Evolutionary conservation across 2,888 invertebrate species (phyloP).

Genomic region (Melanostoma mellinum): DNA sequence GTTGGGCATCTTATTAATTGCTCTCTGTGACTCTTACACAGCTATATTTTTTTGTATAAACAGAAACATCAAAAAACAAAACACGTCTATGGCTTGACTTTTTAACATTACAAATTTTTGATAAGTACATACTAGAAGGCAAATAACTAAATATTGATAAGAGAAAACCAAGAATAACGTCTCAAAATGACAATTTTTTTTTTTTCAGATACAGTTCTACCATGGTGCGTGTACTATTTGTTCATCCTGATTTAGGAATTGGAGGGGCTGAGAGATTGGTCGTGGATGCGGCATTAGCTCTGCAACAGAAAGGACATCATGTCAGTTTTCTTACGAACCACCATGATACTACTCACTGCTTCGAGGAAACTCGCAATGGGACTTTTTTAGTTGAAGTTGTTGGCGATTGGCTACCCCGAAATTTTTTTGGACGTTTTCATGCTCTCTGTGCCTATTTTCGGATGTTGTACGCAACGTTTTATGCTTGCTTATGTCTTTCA

Average conservation of each 20-base stretch:
- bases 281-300: constrained; percentile 96
- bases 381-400: constrained; percentile 90
- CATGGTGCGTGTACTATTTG: constrained; percentile 85
- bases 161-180: too few species aligned
- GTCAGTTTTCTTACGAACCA: constrained; percentile 96
- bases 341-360: constrained; percentile 96
- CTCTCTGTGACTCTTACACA: too few species aligned
- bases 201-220: too few species aligned
- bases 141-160: too few species aligned
- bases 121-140: too few species aligned
- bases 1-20: too few species aligned
- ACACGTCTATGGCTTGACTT: too few species aligned
- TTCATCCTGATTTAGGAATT: constrained; percentile 99
- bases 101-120: too few species aligned
- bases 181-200: too few species aligned
- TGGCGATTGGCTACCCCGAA: constrained; percentile 96
- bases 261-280: constrained; percentile 99
- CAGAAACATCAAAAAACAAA: too few species aligned
- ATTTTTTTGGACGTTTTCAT: constrained; percentile 91
- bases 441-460: constrained; percentile 97
- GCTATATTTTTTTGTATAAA: too few species aligned
- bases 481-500: constrained; percentile 88
- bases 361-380: constrained; percentile 94
- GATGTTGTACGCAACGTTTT: constrained; percentile 95
- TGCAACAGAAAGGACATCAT: constrained; percentile 90